Percentiles rank a stretch among this genome's conserved stretches.
Conservation (phyloP, 2,113 vertebrate genomes). For the Corvus moneduloides region DNA sequence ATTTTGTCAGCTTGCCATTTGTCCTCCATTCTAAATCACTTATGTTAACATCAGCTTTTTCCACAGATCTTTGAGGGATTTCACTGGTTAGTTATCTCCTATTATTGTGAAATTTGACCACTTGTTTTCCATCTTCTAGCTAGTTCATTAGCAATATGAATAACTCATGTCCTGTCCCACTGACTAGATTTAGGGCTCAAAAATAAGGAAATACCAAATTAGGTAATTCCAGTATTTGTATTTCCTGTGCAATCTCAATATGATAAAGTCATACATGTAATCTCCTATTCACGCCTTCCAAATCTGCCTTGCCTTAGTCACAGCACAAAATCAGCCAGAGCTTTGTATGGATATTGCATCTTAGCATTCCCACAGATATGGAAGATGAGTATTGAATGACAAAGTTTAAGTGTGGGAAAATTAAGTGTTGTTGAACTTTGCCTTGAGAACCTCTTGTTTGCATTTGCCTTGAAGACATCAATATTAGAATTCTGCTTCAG, state of each 20-base stretch:
- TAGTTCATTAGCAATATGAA: neutral
- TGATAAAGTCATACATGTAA: neutral
- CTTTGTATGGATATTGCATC: neutral
- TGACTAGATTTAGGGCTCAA: neutral
- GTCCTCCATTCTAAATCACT: neutral
- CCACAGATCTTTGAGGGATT: neutral
- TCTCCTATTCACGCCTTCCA: neutral
- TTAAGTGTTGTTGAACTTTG: neutral
- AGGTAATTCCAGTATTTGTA: neutral
- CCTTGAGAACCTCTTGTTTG: neutral
- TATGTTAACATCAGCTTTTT: neutral
- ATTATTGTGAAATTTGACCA: neutral
- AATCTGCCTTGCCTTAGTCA: neutral
- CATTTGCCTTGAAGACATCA: neutral
- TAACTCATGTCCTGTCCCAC: neutral
- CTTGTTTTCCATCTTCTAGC: neutral
- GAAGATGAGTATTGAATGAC: neutral
- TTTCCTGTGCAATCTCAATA: neutral
- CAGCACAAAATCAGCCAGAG: neutral
- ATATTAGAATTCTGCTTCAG: neutral
- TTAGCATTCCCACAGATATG: neutral
- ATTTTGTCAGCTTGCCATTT: neutral
- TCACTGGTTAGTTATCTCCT: neutral
- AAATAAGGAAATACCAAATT: neutral
- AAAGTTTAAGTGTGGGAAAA: neutral